Evolutionary conservation across 2,113 vertebrate genomes (phyloP), one percentile per base, ranked within the genome.

Genomic region (Puntigrus tetrazona): DNA sequence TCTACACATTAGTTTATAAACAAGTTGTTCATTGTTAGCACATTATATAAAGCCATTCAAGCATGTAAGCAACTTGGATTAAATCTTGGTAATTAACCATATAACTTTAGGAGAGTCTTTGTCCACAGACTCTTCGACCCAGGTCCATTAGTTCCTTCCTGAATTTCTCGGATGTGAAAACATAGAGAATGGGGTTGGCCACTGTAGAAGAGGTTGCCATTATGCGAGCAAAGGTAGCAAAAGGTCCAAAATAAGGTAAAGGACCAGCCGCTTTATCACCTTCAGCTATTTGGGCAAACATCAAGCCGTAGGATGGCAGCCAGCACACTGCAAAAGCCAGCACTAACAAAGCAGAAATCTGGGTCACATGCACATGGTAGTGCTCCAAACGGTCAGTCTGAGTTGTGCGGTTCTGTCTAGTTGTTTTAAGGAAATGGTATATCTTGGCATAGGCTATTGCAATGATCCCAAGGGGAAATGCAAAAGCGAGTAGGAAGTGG

Each of bases 101-200:
- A 50, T 20, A 18, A 20, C 41, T 77, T 77, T 57, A 57, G 11
- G 22, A 9, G 13, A 5, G 3, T 55, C 22, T 52, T 13, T n/a
- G 52, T 79, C 86, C 6, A 88, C 80, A 57, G 43, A 20, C 38
- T 59, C 76, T 0, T 38, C 84, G 16, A 41, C 45, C 22, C 41
- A 95, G 85, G 65, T 67, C 86, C 82, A 87, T 55, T 3, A 94
- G 65, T 81, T 95, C 93, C 77, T 92, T 88, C 77, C 93, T 90
- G 89, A 95, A 95, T 90, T 93, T 95, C 31, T 92, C 87, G 1
- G 94, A 95, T 92, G 93, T 92, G 50, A 95, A 92, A 67, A 93
- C 94, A 61, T 95, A 95, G 34, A 95, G 90, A 78, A 94, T 87
- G 43, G 95, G 94, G 85, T 95, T 95, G 63, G 90, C 87, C 57